phyloP scores from a whole-genome alignment of 2,113 vertebrate species.

The Salvelinus alpinus region DNA sequence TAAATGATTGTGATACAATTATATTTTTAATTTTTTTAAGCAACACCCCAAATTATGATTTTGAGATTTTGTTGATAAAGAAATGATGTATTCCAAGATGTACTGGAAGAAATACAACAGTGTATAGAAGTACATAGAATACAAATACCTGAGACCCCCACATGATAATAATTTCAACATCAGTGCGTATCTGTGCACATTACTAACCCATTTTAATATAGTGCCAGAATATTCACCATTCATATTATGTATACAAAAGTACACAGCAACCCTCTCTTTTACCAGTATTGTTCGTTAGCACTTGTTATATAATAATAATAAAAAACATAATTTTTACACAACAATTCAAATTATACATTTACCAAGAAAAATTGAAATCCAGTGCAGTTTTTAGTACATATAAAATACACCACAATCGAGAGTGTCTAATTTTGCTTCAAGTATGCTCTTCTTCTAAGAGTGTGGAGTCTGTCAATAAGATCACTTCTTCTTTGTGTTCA shows the following conservation, averaged over 20 bases:
- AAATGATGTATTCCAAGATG: slow-evolving; percentile 41
- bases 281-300: slow-evolving; percentile 62
- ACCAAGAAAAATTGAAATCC: slow-evolving; percentile 78
- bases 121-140: slow-evolving; percentile 57
- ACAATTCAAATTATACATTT: slow-evolving; percentile 66
- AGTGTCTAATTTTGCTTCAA: slow-evolving; percentile 43
- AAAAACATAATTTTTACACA: slow-evolving; percentile 67
- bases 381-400: slow-evolving; percentile 77
- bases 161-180: slow-evolving; percentile 57
- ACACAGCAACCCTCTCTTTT: slow-evolving; percentile 84
- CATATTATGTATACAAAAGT: slow-evolving; percentile 78
- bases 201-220: slow-evolving; percentile 53
- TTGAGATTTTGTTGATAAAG: slow-evolving; percentile 48
- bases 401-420: slow-evolving; percentile 45
- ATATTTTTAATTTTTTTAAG: background rate
- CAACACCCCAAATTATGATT: slow-evolving; percentile 36
- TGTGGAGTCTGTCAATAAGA: slow-evolving; percentile 49
- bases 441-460: slow-evolving; percentile 49
- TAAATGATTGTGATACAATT: background rate
- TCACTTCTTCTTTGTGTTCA: slow-evolving; percentile 52
- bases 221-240: slow-evolving; percentile 82
- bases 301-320: slow-evolving; percentile 51
- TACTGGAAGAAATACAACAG: slow-evolving; percentile 44
- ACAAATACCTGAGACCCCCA: slow-evolving; percentile 96
- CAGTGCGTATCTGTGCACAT: slow-evolving; percentile 42